A percentile compares a stretch with the other conserved stretches of the same genome.
phyloP scores from a whole-genome alignment of 2,797 vertebrate genomes.

The Holocentrus rufus region DNA sequence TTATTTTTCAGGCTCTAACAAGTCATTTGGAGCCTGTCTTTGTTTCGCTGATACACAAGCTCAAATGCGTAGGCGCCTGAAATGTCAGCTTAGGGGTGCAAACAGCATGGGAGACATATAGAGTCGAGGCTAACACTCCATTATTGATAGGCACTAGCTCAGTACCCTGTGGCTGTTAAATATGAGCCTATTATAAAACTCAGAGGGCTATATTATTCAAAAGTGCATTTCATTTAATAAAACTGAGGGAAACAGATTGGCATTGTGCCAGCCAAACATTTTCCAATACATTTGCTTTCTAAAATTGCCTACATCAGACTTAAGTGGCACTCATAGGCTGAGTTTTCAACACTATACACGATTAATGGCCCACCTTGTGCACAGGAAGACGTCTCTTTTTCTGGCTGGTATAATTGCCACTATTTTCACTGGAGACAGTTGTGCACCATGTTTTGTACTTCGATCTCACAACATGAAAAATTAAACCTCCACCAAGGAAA shows the following conservation, averaged over 20 bases:
- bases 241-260: constrained; percentile 7
- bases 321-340: background rate
- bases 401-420: constrained; percentile 26
- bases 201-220: constrained; percentile 19
- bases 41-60: background rate
- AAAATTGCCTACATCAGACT: background rate
- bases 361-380: constrained; percentile 25
- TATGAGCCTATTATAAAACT: constrained; percentile 30
- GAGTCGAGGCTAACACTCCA: background rate
- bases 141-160: constrained; percentile 30
- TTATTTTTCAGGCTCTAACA: background rate
- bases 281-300: background rate
- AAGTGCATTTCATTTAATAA: constrained; percentile 23
- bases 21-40: background rate
- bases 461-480: constrained; percentile 7
- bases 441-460: constrained; percentile 8
- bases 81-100: constrained; percentile 18
- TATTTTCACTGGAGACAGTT: constrained; percentile 31
- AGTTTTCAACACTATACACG: constrained; percentile 8
- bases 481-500: background rate
- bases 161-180: constrained; percentile 22
- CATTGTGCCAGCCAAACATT: background rate
- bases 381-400: constrained; percentile 19
- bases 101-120: background rate
- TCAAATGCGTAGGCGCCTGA: constrained; percentile 13